Conservation (phyloP, 1,140 invertebrate genomes). For the Lepidotrigona ventralis region DNA sequence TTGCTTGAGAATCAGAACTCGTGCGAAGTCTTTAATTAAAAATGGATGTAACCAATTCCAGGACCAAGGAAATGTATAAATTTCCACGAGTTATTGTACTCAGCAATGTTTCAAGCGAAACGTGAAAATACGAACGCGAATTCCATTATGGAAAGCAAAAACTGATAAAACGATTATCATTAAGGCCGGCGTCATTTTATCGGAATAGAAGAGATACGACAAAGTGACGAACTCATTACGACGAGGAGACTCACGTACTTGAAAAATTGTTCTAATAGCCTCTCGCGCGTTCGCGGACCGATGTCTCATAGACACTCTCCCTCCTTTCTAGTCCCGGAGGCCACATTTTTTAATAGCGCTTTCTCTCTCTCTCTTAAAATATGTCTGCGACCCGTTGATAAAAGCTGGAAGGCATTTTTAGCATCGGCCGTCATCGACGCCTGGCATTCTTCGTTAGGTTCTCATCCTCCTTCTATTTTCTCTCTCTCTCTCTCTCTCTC, state of each 20-base stretch:
- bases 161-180: not conserved
- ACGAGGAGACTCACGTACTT: conserved; percentile 22
- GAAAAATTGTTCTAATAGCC: conserved; percentile 52
- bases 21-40: no score
- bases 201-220: not conserved
- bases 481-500: not conserved
- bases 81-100: not conserved
- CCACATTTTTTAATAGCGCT: conserved; percentile 53
- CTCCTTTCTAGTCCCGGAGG: conserved; percentile 5
- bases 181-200: conserved; percentile 7
- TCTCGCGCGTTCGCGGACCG: conserved; percentile 30
- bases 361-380: conserved; percentile 43
- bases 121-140: not conserved
- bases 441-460: conserved; percentile 43
- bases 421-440: conserved; percentile 55
- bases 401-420: conserved; percentile 58
- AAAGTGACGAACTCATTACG: not conserved
- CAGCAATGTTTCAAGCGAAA: not conserved
- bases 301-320: conserved; percentile 27
- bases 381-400: conserved; percentile 57
- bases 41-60: not conserved
- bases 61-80: rapidly evolving
- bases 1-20: no score
- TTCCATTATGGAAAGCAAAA: not conserved
- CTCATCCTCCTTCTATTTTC: conserved; percentile 29